A percentile compares a stretch with the other conserved stretches of the same genome.
phyloP scores from a whole-genome alignment of 1,140 invertebrate species.

The Lutraria rhynchaena region DNA sequence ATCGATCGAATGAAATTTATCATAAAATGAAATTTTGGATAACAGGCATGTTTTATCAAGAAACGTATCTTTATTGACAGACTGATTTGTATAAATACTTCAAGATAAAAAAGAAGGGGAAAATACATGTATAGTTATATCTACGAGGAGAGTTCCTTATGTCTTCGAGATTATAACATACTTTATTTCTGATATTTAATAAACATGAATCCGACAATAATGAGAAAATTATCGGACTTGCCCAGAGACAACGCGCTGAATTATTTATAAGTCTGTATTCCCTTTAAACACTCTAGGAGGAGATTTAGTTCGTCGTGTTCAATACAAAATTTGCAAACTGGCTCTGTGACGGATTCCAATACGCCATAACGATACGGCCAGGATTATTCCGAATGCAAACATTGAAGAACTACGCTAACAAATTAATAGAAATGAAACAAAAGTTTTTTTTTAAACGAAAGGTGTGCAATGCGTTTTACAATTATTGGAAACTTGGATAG shows the following conservation, averaged over 20 bases:
- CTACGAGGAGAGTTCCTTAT: too few relatives aligned
- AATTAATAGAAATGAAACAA: neutral
- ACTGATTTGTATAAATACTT: too few relatives aligned
- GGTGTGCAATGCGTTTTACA: too few relatives aligned
- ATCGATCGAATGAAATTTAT: too few relatives aligned
- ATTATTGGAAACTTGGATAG: too few relatives aligned
- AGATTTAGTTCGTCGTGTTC: neutral
- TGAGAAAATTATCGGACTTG: conserved; percentile 21
- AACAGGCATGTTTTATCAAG: too few relatives aligned
- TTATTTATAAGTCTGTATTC: conserved; percentile 39
- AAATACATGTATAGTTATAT: too few relatives aligned
- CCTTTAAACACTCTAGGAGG: neutral
- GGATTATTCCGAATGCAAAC: neutral
- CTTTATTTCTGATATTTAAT: conserved; percentile 29
- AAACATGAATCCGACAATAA: conserved; percentile 1
- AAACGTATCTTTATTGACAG: too few relatives aligned
- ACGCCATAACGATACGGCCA: neutral
- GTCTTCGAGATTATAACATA: too few relatives aligned
- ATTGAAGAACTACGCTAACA: neutral
- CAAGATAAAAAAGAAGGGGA: too few relatives aligned
- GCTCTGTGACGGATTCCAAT: neutral
- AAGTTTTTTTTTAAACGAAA: neutral
- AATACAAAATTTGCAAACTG: too few relatives aligned
- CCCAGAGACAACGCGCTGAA: conserved; percentile 8
- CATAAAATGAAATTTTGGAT: too few relatives aligned